Evolutionary conservation across 2,888 invertebrate genomes (phyloP).

Genomic region (Dusona sp.): DNA sequence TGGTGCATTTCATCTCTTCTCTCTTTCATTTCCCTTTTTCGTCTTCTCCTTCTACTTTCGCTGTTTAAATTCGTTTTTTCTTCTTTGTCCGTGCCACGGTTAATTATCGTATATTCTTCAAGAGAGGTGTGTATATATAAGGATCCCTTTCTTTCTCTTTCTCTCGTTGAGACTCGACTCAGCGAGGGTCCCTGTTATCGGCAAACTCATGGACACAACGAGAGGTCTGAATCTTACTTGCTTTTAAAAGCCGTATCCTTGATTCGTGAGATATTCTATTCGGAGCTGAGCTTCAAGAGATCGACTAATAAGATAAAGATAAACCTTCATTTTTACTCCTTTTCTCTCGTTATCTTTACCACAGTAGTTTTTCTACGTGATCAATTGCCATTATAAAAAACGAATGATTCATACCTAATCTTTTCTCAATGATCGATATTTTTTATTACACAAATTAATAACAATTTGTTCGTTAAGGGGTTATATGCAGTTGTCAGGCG

Average conservation of each 20-base stretch:
- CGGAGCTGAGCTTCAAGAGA: constrained; percentile 15
- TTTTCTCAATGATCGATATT: too few species aligned
- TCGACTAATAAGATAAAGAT: constrained; percentile 35
- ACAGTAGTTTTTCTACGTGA: not conserved
- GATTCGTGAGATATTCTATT: constrained; percentile 32
- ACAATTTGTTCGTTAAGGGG: too few species aligned
- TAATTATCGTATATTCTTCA: constrained; percentile 67
- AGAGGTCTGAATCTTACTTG: constrained; percentile 31
- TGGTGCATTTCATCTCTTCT: constrained; percentile 17
- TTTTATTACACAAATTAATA: too few species aligned
- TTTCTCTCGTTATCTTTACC: too few species aligned
- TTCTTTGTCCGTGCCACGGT: constrained; percentile 39
- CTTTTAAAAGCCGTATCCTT: constrained; percentile 8
- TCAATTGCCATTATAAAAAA: not conserved
- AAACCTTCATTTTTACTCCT: not conserved
- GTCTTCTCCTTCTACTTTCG: constrained; percentile 43
- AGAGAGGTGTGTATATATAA: constrained; percentile 16
- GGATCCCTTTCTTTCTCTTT: not conserved
- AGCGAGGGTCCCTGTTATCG: constrained; percentile 42
- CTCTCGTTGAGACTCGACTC: not conserved
- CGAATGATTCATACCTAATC: too few species aligned
- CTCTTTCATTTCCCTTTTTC: not conserved
- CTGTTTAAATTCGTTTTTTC: constrained; percentile 42
- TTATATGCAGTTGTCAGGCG: too few species aligned
- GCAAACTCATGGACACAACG: constrained; percentile 50